These are phyloP conservation scores for Potamarius usumacintae DNA, from an alignment of 2,113 vertebrate genomes.

Conservation along the genomic window DNA sequence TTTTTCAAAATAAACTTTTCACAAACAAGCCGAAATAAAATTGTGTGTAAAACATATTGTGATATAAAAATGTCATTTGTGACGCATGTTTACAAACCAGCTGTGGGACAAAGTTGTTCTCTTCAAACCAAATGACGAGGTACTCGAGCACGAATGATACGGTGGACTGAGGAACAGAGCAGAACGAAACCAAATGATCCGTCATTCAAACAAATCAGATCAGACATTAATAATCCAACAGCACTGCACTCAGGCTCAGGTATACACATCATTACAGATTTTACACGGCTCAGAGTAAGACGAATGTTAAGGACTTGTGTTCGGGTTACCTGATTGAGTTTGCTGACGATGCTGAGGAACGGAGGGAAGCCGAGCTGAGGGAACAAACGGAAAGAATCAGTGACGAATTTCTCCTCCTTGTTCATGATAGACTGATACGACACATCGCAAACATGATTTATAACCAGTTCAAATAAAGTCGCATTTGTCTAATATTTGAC, in stretches of 20 bases:
- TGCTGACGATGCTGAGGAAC: conserved; percentile 92
- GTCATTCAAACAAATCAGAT: background rate
- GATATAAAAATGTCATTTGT: background rate
- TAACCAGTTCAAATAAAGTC: background rate
- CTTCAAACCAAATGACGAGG: conserved; percentile 90
- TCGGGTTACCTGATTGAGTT: conserved; percentile 87
- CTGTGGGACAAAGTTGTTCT: conserved; percentile 86
- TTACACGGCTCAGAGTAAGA: too few relatives aligned
- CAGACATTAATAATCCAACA: background rate
- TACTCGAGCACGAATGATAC: conserved; percentile 87
- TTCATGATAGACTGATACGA: background rate
- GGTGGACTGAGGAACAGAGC: conserved; percentile 76
- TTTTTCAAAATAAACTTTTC: background rate
- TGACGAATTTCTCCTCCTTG: background rate
- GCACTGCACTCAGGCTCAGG: background rate
- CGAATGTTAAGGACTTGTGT: too few relatives aligned
- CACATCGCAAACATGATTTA: background rate
- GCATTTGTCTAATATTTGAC: background rate
- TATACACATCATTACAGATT: background rate
- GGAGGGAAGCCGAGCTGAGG: conserved; percentile 92
- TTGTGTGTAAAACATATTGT: background rate
- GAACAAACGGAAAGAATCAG: background rate
- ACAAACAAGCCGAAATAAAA: background rate
- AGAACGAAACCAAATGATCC: background rate
- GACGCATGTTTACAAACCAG: conserved; percentile 75